These are phyloP conservation scores for Diadophis punctatus DNA, from an alignment of 2,113 vertebrate species.

Conservation along the genomic window DNA sequence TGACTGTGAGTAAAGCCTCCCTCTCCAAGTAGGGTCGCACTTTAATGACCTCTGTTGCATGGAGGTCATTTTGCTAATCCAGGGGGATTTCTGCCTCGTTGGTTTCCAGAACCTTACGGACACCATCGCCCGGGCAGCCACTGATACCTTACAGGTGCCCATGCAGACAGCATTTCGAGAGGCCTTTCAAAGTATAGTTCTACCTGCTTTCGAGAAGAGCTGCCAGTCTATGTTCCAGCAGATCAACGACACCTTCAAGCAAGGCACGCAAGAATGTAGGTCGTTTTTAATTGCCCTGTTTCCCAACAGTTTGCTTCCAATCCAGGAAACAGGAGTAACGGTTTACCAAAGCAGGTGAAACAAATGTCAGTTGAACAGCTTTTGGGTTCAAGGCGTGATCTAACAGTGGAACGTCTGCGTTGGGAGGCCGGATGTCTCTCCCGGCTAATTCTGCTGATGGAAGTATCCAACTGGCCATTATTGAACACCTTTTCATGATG, in stretches of 20 bases:
- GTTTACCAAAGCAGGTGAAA: neutral
- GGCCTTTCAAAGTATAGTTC: slow-evolving; percentile 86
- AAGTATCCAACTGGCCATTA: neutral
- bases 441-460: neutral
- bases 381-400: neutral
- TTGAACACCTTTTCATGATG: neutral
- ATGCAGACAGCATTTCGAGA: slow-evolving; percentile 93
- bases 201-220: slow-evolving; percentile 93
- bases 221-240: slow-evolving; percentile 99
- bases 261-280: slow-evolving; percentile 97
- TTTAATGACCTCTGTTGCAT: too few species aligned
- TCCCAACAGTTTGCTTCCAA: accelerated
- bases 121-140: slow-evolving; percentile 84
- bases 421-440: neutral
- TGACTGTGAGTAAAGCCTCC: too few species aligned
- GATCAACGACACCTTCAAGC: slow-evolving; percentile 97
- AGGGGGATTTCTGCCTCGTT: neutral
- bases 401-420: neutral
- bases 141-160: slow-evolving; percentile 88
- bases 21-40: too few species aligned
- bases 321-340: neutral
- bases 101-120: slow-evolving; percentile 83
- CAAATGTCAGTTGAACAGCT: neutral
- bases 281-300: neutral
- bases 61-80: neutral